Evolutionary conservation across 2,888 invertebrate species (phyloP).

Genomic region (Uropetala carovei): DNA sequence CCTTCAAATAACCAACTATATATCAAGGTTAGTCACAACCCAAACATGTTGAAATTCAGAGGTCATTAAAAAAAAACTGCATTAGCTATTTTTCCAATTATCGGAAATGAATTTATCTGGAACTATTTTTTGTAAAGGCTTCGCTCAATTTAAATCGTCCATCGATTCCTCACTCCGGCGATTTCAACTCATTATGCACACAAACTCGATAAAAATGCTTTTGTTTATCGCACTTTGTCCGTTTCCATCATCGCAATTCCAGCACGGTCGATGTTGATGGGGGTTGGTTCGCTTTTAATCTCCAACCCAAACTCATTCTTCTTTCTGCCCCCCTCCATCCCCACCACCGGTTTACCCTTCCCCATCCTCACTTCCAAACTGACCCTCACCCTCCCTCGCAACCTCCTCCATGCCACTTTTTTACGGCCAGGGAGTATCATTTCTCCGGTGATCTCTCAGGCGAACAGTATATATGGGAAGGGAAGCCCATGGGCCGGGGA

Average conservation of each 20-base stretch:
- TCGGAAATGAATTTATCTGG: too few relatives aligned
- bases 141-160: too few relatives aligned
- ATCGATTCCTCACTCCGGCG: not conserved
- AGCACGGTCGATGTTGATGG: not conserved
- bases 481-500: not conserved
- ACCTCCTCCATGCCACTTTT: constrained; percentile 17
- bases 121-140: too few relatives aligned
- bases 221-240: constrained; percentile 10
- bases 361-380: constrained; percentile 37
- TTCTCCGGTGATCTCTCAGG: constrained; percentile 59
- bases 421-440: constrained; percentile 57
- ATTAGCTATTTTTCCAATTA: too few relatives aligned
- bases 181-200: not conserved
- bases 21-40: too few relatives aligned
- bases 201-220: not conserved
- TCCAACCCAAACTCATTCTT: constrained; percentile 59
- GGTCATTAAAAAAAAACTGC: too few relatives aligned
- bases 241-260: not conserved
- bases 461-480: constrained; percentile 54
- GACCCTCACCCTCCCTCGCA: not conserved
- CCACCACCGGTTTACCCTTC: not conserved
- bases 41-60: too few relatives aligned
- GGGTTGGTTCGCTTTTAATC: constrained; percentile 40
- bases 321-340: not conserved
- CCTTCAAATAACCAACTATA: too few relatives aligned